Percentiles rank a stretch among this genome's conserved stretches.
These are phyloP conservation scores for Gerris lacustris DNA, from an alignment of 2,888 invertebrate genomes.

Conservation along the genomic window DNA sequence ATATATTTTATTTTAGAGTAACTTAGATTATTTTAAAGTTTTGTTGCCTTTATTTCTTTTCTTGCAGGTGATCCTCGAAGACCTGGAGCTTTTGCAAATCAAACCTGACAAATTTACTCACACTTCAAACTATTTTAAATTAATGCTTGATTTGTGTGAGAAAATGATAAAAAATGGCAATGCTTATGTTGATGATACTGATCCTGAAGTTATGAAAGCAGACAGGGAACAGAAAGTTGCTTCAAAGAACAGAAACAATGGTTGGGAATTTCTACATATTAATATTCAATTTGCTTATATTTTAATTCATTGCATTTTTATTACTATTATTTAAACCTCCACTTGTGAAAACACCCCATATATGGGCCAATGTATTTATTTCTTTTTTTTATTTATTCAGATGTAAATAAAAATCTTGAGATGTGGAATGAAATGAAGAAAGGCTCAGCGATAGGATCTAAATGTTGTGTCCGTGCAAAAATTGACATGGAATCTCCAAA, in stretches of 20 bases:
- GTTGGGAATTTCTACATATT: not conserved
- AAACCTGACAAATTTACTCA: slow-evolving; percentile 86
- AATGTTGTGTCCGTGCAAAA: slow-evolving; percentile 90
- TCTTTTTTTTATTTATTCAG: slow-evolving; percentile 39
- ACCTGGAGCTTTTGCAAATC: slow-evolving; percentile 79
- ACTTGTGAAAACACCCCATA: too few species aligned
- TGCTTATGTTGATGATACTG: slow-evolving; percentile 94
- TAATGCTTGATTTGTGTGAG: slow-evolving; percentile 78
- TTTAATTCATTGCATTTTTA: too few species aligned
- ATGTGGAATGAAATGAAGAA: slow-evolving; percentile 93
- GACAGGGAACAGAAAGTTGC: slow-evolving; percentile 82
- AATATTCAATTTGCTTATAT: too few species aligned
- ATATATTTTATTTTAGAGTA: too few species aligned
- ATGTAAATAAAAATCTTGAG: slow-evolving; percentile 66
- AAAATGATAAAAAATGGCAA: slow-evolving; percentile 73
- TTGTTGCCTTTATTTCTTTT: slow-evolving; percentile 9
- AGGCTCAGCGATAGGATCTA: slow-evolving; percentile 64
- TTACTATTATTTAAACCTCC: too few species aligned
- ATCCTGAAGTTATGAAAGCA: slow-evolving; percentile 84
- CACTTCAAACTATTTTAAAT: slow-evolving; percentile 93
- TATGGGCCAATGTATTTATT: too few species aligned
- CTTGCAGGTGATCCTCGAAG: slow-evolving; percentile 66
- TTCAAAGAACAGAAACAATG: slow-evolving; percentile 50
- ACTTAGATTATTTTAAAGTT: too few species aligned
- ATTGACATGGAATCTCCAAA: slow-evolving; percentile 94